These are phyloP conservation scores for Pelobates fuscus DNA, from an alignment of 2,113 vertebrate species.

Conservation along the genomic window DNA sequence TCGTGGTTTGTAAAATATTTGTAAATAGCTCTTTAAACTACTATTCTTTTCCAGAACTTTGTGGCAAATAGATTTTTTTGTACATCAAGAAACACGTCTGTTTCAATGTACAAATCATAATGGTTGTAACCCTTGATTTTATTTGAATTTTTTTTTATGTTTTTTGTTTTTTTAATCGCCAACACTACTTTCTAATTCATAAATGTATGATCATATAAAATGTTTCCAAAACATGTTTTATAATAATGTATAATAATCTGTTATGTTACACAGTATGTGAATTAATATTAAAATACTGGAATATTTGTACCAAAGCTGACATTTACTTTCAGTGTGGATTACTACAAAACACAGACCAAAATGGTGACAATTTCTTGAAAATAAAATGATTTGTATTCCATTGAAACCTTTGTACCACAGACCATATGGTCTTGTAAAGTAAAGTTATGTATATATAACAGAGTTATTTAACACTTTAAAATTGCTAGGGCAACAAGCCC, in stretches of 20 bases:
- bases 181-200: conserved; percentile 69
- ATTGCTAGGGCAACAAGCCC: too few relatives aligned
- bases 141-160: too few relatives aligned
- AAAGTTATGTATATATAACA: too few relatives aligned
- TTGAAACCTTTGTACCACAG: too few relatives aligned
- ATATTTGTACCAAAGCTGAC: neutral
- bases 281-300: conserved; percentile 3
- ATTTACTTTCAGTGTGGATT: too few relatives aligned
- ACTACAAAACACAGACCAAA: too few relatives aligned
- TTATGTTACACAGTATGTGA: neutral
- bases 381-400: too few relatives aligned
- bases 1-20: conserved; percentile 72
- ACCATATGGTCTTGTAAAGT: too few relatives aligned
- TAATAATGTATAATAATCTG: neutral
- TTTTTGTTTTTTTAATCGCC: conserved; percentile 63
- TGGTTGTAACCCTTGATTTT: conserved; percentile 35
- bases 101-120: conserved; percentile 3
- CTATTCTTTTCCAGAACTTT: conserved; percentile 55
- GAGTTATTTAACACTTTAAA: too few relatives aligned
- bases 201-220: conserved; percentile 70
- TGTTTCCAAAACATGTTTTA: conserved; percentile 68
- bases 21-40: conserved; percentile 71
- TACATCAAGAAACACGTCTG: conserved; percentile 37
- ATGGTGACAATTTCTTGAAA: too few relatives aligned
- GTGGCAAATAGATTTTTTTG: conserved; percentile 48